phyloP scores from a whole-genome alignment of 2,113 vertebrate species.

The Arenaria interpres region DNA sequence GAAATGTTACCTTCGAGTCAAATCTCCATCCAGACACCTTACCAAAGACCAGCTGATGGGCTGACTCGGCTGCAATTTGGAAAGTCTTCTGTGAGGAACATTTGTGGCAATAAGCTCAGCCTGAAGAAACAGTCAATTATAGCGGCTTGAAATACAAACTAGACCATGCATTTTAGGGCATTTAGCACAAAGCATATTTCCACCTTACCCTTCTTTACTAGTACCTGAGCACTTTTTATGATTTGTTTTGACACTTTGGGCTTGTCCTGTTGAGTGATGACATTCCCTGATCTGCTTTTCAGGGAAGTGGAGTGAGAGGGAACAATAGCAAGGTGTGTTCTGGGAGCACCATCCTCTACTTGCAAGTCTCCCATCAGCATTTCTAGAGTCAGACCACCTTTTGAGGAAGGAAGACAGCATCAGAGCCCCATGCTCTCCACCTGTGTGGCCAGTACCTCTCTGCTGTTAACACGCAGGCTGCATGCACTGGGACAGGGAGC shows the following conservation, averaged over 20 bases:
- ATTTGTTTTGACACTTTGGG: background rate
- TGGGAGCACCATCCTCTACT: background rate
- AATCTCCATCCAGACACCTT: background rate
- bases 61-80: background rate
- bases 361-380: background rate
- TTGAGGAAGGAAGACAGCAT: background rate
- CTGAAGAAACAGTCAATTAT: background rate
- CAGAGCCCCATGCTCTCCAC: fast-evolving
- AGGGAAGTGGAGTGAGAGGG: background rate
- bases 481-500: background rate
- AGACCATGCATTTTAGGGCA: background rate
- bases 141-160: background rate
- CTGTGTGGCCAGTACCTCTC: background rate
- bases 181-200: background rate
- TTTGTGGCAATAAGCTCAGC: background rate
- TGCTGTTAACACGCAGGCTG: background rate
- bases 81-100: background rate
- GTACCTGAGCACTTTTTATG: background rate
- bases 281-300: background rate
- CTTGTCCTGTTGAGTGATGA: background rate
- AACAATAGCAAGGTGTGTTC: background rate
- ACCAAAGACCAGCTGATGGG: background rate
- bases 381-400: background rate
- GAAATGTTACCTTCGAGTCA: background rate
- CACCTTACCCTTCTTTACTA: background rate